Conservation (phyloP, 2,797 vertebrate genomes). For the Dendrocincla fuliginosa region DNA sequence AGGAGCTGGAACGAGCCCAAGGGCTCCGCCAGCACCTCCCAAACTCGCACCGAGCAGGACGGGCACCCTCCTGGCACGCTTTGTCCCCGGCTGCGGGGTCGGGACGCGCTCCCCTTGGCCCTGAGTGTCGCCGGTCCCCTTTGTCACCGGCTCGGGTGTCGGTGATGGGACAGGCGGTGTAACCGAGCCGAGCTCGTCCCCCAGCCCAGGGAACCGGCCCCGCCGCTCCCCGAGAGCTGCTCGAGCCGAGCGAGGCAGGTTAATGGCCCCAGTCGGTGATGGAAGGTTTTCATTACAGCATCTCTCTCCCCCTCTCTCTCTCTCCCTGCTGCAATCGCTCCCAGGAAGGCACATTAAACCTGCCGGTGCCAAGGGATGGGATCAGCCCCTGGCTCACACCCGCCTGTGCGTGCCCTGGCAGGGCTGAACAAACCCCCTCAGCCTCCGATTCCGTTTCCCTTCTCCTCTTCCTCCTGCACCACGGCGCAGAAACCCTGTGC, state of each 20-base stretch:
- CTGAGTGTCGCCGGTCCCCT: not conserved
- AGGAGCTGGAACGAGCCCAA: constrained; percentile 44
- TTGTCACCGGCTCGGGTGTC: not conserved
- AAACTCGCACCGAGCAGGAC: not conserved
- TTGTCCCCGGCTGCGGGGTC: not conserved
- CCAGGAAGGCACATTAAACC: not conserved
- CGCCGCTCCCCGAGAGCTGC: not conserved
- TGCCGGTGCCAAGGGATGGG: not conserved
- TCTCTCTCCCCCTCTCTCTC: not conserved
- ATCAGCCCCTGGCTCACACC: not conserved
- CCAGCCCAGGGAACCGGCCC: not conserved
- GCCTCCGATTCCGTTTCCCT: not conserved
- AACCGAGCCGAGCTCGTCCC: not conserved
- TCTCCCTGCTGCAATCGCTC: not conserved
- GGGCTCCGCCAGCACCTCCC: constrained; percentile 29
- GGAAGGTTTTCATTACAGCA: constrained; percentile 51
- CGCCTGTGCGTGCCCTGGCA: not conserved
- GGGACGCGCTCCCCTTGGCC: fast-evolving
- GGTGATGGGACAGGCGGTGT: not conserved
- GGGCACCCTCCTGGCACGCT: fast-evolving
- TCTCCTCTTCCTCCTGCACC: not conserved
- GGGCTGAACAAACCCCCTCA: not conserved
- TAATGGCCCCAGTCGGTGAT: not conserved
- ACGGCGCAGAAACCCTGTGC: fast-evolving
- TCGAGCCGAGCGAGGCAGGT: not conserved